phyloP scores from a whole-genome alignment of 2,797 vertebrate species.

The Toxotes lorentzi region DNA sequence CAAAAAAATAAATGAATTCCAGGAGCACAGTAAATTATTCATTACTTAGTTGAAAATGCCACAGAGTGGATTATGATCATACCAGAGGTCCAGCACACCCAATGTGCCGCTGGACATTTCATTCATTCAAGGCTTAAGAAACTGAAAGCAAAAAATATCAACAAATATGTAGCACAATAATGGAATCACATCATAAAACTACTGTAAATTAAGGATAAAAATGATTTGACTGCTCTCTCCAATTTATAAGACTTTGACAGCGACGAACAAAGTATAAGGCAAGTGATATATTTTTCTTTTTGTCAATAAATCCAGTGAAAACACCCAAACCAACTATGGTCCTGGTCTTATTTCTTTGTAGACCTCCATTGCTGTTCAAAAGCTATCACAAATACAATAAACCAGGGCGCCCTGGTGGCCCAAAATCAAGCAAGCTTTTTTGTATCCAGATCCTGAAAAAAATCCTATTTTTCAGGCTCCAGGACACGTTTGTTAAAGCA shows the following conservation, averaged over 20 bases:
- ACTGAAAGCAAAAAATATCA: neutral
- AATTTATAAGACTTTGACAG: neutral
- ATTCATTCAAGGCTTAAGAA: slow-evolving; percentile 23
- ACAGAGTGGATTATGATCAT: slow-evolving; percentile 57
- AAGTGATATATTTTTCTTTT: neutral
- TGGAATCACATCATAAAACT: neutral
- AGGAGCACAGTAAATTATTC: slow-evolving; percentile 72
- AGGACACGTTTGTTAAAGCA: neutral
- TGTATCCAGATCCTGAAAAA: neutral
- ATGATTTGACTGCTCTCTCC: neutral
- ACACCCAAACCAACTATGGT: no score
- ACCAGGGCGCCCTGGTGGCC: neutral
- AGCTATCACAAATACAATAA: neutral
- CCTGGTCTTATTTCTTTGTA: neutral
- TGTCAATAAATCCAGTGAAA: neutral
- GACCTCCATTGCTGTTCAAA: neutral
- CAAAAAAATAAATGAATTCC: slow-evolving; percentile 68
- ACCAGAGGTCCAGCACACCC: slow-evolving; percentile 47
- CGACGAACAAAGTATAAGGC: neutral
- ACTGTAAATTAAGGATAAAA: neutral
- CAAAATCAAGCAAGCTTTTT: neutral
- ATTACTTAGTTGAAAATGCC: slow-evolving; percentile 68
- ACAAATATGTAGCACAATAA: neutral
- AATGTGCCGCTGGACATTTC: slow-evolving; percentile 30
- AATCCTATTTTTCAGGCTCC: neutral